These are phyloP conservation scores for Blomia tropicalis DNA, from an alignment of 2,888 invertebrate species.

Conservation along the genomic window DNA sequence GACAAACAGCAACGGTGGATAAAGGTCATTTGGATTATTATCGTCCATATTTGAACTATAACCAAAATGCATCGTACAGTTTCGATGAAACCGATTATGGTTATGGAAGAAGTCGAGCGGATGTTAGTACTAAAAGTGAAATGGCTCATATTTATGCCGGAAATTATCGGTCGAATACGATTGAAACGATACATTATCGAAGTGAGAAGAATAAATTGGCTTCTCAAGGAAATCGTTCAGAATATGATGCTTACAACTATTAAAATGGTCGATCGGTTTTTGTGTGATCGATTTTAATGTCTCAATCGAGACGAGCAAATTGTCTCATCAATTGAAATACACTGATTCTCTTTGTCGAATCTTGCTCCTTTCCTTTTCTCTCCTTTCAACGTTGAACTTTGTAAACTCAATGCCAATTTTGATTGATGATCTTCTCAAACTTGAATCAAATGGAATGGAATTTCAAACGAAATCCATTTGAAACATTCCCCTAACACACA, in stretches of 20 bases:
- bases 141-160: slow-evolving; percentile 8
- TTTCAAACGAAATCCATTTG: too few relatives aligned
- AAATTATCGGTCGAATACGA: slow-evolving; percentile 10
- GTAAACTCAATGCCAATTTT: too few relatives aligned
- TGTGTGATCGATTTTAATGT: too few relatives aligned
- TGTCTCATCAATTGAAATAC: background rate
- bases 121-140: slow-evolving; percentile 6
- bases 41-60: slow-evolving; percentile 7
- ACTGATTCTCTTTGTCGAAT: background rate
- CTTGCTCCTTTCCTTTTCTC: too few relatives aligned
- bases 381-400: too few relatives aligned
- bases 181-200: background rate
- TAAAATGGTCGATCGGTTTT: background rate
- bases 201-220: background rate
- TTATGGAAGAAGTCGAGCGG: slow-evolving; percentile 1
- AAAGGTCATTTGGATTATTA: background rate
- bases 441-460: too few relatives aligned
- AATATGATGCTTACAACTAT: background rate
- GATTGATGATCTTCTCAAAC: too few relatives aligned
- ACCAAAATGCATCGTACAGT: slow-evolving; percentile 7
- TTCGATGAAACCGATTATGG: slow-evolving; percentile 10
- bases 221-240: background rate
- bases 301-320: too few relatives aligned
- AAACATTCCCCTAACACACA: too few relatives aligned
- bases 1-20: background rate